Evolutionary conservation across 2,888 invertebrate species (phyloP).

Genomic region (Diarsia brunnea): DNA sequence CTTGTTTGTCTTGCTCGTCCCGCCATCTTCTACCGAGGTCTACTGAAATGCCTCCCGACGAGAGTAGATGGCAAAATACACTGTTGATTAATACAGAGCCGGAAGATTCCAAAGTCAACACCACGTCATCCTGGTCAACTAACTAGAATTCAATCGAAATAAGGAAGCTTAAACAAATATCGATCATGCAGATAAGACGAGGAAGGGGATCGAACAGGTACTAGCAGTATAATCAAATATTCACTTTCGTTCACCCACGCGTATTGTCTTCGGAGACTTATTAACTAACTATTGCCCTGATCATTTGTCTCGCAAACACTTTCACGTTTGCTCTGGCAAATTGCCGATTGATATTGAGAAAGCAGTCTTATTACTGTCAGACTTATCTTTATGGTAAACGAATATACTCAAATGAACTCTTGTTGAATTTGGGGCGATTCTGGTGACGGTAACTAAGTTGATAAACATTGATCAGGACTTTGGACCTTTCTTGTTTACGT

Average conservation of each 20-base stretch:
- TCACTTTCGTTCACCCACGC: constrained; percentile 84
- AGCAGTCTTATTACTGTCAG: constrained; percentile 59
- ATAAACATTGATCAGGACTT: background rate
- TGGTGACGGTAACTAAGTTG: background rate
- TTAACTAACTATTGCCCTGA: constrained; percentile 73
- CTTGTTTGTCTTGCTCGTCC: background rate
- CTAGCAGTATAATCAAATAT: constrained; percentile 75
- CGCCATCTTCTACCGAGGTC: background rate
- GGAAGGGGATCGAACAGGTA: constrained; percentile 60
- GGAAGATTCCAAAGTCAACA: constrained; percentile 6
- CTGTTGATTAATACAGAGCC: constrained; percentile 3
- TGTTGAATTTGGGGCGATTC: background rate
- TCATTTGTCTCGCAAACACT: constrained; percentile 79
- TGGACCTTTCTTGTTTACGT: too few species aligned
- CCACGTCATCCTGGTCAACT: constrained; percentile 28
- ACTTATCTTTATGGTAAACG: constrained; percentile 26
- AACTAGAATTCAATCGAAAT: constrained; percentile 59
- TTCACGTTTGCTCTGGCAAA: constrained; percentile 78
- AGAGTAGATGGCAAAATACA: background rate
- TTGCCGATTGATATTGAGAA: constrained; percentile 76
- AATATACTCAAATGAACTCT: background rate
- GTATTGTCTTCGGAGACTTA: constrained; percentile 76
- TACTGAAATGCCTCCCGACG: background rate
- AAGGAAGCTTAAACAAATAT: constrained; percentile 65
- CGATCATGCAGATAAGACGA: constrained; percentile 62